A percentile compares a stretch with the other conserved stretches of the same genome.
phyloP scores from a whole-genome alignment of 53 echinoderm and acorn worm genomes.

The Apostichopus leukothele region DNA sequence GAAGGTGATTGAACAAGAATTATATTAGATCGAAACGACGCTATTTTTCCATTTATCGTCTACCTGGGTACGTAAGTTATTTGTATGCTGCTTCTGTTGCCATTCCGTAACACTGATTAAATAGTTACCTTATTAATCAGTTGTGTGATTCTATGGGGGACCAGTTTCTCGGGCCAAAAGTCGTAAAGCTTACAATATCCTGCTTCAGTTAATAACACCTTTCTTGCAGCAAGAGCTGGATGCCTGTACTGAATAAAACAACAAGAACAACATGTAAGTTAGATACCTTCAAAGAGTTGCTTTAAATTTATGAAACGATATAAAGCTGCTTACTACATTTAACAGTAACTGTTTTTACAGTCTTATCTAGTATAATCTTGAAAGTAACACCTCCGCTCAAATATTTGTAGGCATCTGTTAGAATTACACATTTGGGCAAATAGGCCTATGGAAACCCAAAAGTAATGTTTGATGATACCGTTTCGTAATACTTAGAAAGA shows the following conservation, averaged over 20 bases:
- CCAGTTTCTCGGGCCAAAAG: slow-evolving; percentile 8
- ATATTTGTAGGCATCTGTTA: not conserved
- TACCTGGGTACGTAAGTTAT: too few species aligned
- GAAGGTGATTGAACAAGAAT: too few species aligned
- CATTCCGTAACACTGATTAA: too few species aligned
- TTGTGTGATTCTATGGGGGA: not conserved
- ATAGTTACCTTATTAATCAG: slow-evolving; percentile 17
- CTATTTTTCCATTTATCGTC: too few species aligned
- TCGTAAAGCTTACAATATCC: slow-evolving; percentile 24
- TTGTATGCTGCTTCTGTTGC: too few species aligned
- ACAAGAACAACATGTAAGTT: not conserved
- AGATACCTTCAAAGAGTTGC: not conserved
- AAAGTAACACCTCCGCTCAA: not conserved
- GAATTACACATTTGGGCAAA: not conserved
- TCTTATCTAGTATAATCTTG: not conserved
- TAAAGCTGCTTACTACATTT: not conserved
- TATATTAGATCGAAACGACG: too few species aligned
- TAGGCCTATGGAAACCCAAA: too few species aligned
- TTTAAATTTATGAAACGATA: not conserved
- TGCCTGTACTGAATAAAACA: not conserved
- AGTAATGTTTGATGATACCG: too few species aligned
- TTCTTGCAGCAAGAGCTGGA: slow-evolving; percentile 22
- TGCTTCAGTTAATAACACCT: not conserved
- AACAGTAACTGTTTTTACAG: too few species aligned
- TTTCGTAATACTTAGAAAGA: too few species aligned